Base-by-base conservation (phyloP, 2,888 invertebrate species). In the Aphelenchoides bicaudatus region DNA sequence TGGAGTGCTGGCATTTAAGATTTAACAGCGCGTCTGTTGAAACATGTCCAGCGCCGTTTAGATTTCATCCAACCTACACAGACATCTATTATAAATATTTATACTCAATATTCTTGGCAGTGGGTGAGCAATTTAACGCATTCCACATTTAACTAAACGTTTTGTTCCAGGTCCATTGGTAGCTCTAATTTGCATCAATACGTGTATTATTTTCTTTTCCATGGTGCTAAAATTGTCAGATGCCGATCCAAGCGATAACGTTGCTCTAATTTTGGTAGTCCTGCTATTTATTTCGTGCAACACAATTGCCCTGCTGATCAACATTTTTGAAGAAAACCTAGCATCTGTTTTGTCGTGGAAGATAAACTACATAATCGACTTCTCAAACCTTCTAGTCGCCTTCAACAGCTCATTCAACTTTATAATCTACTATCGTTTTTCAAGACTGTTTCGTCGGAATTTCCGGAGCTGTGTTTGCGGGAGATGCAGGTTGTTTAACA, bases 351-450 rank as follows among this genome's bases (percentile, higher is more conserved):
- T 75, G 2, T 68, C 65, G 28, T 59, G 63, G 48, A 65, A 69
- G 5, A 71, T 79, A 56, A 75, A 75, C 59, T 79, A 79, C 53
- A 62, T 78, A 29, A 73, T 79, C 34, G 78, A 78, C 65, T 49
- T 73, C 5, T 74, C 74, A 31, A 78, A 78, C 49, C 69, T 78
- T 28, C 60, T 78, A 28, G 78, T 79, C 10, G 78, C 79, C 4
- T 71, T 75, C 59, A 78, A 78, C 61, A 74, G 74, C 37, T 72
- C 73, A 50, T 74, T 75, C 66, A 78, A 78, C 53, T 74, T 78
- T 56, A 67, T 74, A 39, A 78, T 78, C 51, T 78, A 78, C 60
- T 65, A 74, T 61, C 70, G 68, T n/a, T 78, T 74, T 64, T 78
- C 74, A 4, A 62, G 59, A 2, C 59, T 65, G 4, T 78, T 76